phyloP scores from a whole-genome alignment of 2,113 vertebrate genomes.

The Probosciger aterrimus region DNA sequence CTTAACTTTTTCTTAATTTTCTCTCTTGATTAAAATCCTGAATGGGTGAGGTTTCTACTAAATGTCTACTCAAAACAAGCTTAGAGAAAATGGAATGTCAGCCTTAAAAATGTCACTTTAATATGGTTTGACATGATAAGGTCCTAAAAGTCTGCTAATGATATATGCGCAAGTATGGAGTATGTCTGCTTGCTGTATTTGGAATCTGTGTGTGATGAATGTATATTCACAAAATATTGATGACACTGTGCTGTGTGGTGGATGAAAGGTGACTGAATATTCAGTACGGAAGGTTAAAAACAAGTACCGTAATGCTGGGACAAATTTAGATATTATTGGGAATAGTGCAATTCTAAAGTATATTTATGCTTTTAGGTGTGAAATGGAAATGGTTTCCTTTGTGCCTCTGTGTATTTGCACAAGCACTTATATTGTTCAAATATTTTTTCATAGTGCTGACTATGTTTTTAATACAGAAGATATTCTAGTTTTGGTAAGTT shows the following conservation, averaged over 20 bases:
- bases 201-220: neutral
- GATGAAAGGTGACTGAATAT: neutral
- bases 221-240: conserved; percentile 6
- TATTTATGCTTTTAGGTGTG: neutral
- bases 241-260: neutral
- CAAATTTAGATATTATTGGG: neutral
- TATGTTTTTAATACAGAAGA: neutral
- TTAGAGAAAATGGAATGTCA: conserved; percentile 53
- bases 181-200: neutral
- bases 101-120: conserved; percentile 46
- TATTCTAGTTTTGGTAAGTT: conserved; percentile 14
- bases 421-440: neutral
- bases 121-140: conserved; percentile 28
- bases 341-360: neutral
- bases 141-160: conserved; percentile 1
- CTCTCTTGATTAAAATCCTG: conserved; percentile 59
- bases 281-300: neutral
- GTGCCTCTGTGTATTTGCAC: neutral
- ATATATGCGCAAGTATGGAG: neutral
- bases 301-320: neutral
- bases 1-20: conserved; percentile 65
- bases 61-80: conserved; percentile 29
- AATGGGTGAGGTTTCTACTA: conserved; percentile 20
- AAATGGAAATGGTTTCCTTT: neutral
- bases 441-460: neutral